Evolutionary conservation across 2,113 vertebrate genomes (phyloP), one percentile per base, ranked within the genome.

Genomic region (Embiotoca jacksoni): DNA sequence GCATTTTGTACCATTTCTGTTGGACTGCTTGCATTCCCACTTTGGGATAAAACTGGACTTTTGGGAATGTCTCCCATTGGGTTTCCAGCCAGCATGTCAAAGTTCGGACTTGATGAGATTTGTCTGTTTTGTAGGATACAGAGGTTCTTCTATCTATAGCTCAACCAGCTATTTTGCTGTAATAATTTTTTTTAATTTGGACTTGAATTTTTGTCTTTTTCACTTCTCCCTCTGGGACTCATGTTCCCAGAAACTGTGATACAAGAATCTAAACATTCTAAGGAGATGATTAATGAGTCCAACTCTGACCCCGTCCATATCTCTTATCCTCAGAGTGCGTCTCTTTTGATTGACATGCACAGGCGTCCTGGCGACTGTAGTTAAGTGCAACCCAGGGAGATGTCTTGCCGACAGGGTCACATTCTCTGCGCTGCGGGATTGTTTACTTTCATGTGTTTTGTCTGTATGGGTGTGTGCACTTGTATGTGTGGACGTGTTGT

Each of bases 331-430:
- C 55, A 46, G 57, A 75, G 64, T 63, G 64, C 58, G 83, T 85
- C 83, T 72, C 67, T 39, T 75, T 81, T 93, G 92, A 94, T 59
- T 91, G 93, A 91, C 88, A 80, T 41, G 64, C 84, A 89, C 91
- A 92, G 92, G 81, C 83, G 72, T 86, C 80, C 63, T 47, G 64
- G 75, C 77, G 61, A 86, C 86, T 70, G 73, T 69, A 78, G 59
- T 72, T 67, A 62, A 85, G 75, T 58, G 50, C 44, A 62, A 37
- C 66, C 58, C 41, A 2, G 53, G 65, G 63, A 80, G 72, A 81
- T 64, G 67, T 77, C 59, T 69, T 62, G 61, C 61, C 49, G 72
- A 66, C 69, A 68, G 75, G 56, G 56, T 82, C 59, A 14, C 62
- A 57, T 66, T 88, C 0, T 3, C 54, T 50, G 60, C 30, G 11